A percentile compares a stretch with the other conserved stretches of the same genome.
phyloP scores from a whole-genome alignment of 2,797 vertebrate species.

The Triplophysa bombifrons region DNA sequence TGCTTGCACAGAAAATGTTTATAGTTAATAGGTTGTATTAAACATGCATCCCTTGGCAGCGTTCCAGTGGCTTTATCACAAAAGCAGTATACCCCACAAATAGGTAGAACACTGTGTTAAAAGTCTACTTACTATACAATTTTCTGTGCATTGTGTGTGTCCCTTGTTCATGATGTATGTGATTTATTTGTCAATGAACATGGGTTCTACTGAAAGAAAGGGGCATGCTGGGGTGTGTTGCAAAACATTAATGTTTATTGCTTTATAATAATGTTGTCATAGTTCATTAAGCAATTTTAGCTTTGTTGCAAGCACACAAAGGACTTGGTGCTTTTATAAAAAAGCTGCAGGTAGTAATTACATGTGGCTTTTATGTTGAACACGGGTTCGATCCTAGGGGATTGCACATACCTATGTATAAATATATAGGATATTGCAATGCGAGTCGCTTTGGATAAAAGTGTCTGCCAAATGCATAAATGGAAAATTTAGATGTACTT shows the following conservation, averaged over 20 bases:
- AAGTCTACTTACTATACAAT: neutral
- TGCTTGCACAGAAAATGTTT: constrained; percentile 1
- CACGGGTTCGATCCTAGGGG: too few relatives aligned
- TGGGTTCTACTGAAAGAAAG: neutral
- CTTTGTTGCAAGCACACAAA: neutral
- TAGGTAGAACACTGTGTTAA: neutral
- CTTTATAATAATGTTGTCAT: neutral
- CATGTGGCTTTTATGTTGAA: neutral
- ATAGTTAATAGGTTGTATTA: neutral
- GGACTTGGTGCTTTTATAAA: neutral
- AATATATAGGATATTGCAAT: too few relatives aligned
- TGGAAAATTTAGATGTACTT: too few relatives aligned
- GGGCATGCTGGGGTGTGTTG: neutral
- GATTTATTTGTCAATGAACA: neutral
- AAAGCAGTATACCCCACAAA: neutral
- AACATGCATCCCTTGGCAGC: constrained; percentile 1
- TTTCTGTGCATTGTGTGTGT: neutral
- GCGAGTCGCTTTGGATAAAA: too few relatives aligned
- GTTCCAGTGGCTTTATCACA: constrained; percentile 20
- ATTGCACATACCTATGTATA: too few relatives aligned
- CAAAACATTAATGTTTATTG: constrained; percentile 4
- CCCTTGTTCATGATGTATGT: neutral
- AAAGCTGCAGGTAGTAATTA: neutral
- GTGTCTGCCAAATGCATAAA: too few relatives aligned
- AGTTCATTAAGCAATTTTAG: neutral